Evolutionary conservation across 2,113 vertebrate species (phyloP).

Genomic region (Neolamprologus modestus): DNA sequence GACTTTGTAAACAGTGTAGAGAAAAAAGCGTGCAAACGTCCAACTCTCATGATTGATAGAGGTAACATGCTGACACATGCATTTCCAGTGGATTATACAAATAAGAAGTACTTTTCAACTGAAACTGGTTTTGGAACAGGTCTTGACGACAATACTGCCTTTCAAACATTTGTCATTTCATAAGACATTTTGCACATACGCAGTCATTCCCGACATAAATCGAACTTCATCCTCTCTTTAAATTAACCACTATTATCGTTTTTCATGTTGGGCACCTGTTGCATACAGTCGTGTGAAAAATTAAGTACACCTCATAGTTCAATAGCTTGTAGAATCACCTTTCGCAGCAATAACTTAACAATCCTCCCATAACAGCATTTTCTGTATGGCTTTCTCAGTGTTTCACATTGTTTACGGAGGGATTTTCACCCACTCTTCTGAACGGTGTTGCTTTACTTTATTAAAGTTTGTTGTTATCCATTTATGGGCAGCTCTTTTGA

Average conservation of each 20-base stretch:
- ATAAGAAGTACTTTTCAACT: background rate
- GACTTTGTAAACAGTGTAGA: background rate
- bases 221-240: background rate
- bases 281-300: background rate
- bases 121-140: background rate
- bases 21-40: background rate
- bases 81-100: background rate
- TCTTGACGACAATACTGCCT: background rate
- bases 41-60: background rate
- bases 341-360: background rate
- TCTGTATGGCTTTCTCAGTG: background rate
- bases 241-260: background rate
- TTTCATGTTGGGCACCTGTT: background rate
- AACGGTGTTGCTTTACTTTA: background rate
- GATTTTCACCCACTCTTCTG: background rate
- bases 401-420: background rate
- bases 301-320: background rate
- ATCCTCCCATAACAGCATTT: background rate
- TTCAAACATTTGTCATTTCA: background rate
- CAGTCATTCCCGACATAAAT: background rate
- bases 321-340: background rate
- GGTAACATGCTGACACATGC: background rate
- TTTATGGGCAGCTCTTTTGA: background rate
- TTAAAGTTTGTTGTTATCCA: background rate
- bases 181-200: background rate